Evolutionary conservation across 2,113 vertebrate genomes (phyloP), one percentile per base, ranked within the genome.

Genomic region (Toxotes jaculatrix): DNA sequence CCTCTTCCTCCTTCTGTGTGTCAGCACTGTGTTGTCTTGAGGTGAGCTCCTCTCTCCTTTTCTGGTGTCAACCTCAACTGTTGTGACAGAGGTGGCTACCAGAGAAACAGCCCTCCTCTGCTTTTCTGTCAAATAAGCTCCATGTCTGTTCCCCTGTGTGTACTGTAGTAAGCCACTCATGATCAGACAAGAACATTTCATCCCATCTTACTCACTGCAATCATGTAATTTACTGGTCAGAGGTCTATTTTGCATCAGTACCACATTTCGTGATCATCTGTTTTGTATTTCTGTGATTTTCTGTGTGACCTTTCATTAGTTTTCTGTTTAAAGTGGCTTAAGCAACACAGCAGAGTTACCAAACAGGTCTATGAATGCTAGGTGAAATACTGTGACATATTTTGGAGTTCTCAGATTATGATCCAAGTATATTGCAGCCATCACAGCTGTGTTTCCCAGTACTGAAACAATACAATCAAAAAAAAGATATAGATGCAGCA

Each of bases 331-430:
- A n/a, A 49, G 19, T 19, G n/a, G 49, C 49, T 51, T 19, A 27
- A 27, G 27, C 27, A 27, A 27, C 27, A 27, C 27, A 27, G 27
- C 88, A 7, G 92, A 79, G 69, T 56, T 95, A 7, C 87, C 88
- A 67, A 85, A 87, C 60, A 95, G 10, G 84, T 95, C 94, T 23
- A 87, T 79, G 57, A 95, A 69, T 3, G 92, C 95, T 34, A 95
- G 6, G 56, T 93, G 93, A 47, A 95, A 94, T n/a, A 95, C 92
- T 19, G 83, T 88, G 51, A 95, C 49, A 67, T 94, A 95, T 79
- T 95, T 95, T 2, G 94, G 93, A 47, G 90, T 92, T 63, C 91
- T 87, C 21, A 95, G 87, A 31, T 42, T 88, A 19, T 63, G 85
- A 59, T 93, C 92, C 32, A 92, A 53, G 59, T 10, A 75, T 42